Percentiles rank a stretch among this genome's conserved stretches.
Conservation (phyloP, 2,888 invertebrate genomes). For the Amiota minor region DNA sequence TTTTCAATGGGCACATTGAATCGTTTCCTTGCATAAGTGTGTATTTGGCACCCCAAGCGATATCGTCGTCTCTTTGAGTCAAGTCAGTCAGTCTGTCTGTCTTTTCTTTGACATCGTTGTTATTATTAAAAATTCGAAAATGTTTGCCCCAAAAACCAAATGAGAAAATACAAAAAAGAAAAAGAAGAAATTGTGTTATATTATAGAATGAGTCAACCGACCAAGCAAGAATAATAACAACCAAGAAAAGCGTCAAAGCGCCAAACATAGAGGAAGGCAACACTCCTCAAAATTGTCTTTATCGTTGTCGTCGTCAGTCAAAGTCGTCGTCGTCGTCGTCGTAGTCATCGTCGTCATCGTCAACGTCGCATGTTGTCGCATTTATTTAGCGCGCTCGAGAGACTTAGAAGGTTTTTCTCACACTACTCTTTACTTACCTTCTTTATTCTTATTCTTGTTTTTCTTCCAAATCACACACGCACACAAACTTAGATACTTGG, state of each 20-base stretch:
- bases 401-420: background rate
- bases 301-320: background rate
- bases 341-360: background rate
- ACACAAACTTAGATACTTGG: background rate
- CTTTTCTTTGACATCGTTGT: background rate
- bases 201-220: background rate
- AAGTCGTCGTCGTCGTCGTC: background rate
- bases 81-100: background rate
- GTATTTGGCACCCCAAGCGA: conserved; percentile 12
- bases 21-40: conserved; percentile 10
- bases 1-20: conserved; percentile 20
- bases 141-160: conserved; percentile 20
- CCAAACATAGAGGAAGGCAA: conserved; percentile 6
- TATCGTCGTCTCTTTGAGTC: background rate
- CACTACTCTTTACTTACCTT: too few relatives aligned
- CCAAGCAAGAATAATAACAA: background rate
- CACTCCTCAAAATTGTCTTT: conserved; percentile 22
- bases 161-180: background rate
- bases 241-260: background rate
- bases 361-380: conserved; percentile 23
- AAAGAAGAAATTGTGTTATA: background rate
- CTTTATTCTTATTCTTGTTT: too few relatives aligned
- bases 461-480: too few relatives aligned
- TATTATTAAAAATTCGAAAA: conserved; percentile 26
- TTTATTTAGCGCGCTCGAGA: conserved; percentile 20